Conservation (phyloP, 2,797 vertebrate species). For the Prionace glauca region DNA sequence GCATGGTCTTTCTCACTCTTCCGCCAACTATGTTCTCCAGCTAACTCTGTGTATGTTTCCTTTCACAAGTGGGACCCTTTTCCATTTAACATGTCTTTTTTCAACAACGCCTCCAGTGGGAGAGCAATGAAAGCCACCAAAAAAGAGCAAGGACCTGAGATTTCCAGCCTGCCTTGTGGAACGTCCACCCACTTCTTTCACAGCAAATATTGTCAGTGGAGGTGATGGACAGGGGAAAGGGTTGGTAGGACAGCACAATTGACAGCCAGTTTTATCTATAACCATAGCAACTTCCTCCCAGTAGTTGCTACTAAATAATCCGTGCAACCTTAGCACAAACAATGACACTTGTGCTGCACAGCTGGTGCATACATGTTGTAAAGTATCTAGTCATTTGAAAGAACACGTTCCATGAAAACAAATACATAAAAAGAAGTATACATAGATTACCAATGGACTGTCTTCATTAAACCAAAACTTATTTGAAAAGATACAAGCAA, state of each 20-base stretch:
- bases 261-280: neutral
- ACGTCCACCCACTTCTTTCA: neutral
- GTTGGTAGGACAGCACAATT: neutral
- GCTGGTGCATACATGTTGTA: neutral
- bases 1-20: neutral
- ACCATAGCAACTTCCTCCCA: neutral
- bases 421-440: neutral
- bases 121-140: neutral
- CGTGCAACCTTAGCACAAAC: neutral
- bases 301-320: neutral
- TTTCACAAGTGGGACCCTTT: neutral
- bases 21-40: neutral
- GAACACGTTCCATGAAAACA: neutral
- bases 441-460: neutral
- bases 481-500: neutral
- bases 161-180: neutral
- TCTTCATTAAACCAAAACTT: neutral
- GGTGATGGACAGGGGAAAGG: neutral
- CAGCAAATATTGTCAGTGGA: neutral
- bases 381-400: neutral
- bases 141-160: neutral
- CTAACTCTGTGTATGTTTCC: neutral
- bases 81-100: neutral
- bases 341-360: neutral
- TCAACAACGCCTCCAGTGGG: neutral